These are phyloP conservation scores for Neuroscelio doddi DNA, from an alignment of 2,888 invertebrate species.

Conservation along the genomic window DNA sequence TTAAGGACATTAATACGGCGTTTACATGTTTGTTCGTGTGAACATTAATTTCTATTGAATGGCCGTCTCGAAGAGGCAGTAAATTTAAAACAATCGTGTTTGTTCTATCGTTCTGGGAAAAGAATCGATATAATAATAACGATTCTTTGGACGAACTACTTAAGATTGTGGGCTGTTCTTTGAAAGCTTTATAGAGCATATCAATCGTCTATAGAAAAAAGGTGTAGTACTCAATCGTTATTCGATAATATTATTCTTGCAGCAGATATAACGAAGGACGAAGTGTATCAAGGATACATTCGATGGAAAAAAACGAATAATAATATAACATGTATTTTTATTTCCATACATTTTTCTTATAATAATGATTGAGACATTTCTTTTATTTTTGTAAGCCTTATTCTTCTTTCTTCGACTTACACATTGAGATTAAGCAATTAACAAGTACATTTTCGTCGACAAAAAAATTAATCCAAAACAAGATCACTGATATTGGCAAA, in stretches of 20 bases:
- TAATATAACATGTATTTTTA: neutral
- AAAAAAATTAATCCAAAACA: slow-evolving; percentile 7
- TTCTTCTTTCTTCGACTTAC: too few species aligned
- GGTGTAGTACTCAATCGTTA: slow-evolving; percentile 6
- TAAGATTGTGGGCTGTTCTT: slow-evolving; percentile 38
- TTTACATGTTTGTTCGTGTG: slow-evolving; percentile 34
- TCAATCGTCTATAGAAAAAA: slow-evolving; percentile 33
- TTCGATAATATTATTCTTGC: slow-evolving; percentile 16
- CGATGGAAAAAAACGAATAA: too few species aligned
- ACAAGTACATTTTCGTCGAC: slow-evolving; percentile 2
- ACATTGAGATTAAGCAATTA: slow-evolving; percentile 23
- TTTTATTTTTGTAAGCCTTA: too few species aligned
- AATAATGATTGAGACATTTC: too few species aligned
- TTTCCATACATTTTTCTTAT: neutral
- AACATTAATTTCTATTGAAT: slow-evolving; percentile 43
- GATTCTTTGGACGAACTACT: slow-evolving; percentile 34
- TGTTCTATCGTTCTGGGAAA: slow-evolving; percentile 39
- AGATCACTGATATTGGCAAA: slow-evolving; percentile 4
- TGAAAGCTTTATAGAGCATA: slow-evolving; percentile 45
- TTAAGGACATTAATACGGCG: slow-evolving; percentile 31
- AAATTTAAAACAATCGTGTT: slow-evolving; percentile 45
- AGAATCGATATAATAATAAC: slow-evolving; percentile 41
- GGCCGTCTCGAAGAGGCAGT: slow-evolving; percentile 37
- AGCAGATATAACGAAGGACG: too few species aligned
- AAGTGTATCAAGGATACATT: too few species aligned